Base-by-base conservation (phyloP, 2,113 vertebrate genomes). In the Megalops atlanticus region DNA sequence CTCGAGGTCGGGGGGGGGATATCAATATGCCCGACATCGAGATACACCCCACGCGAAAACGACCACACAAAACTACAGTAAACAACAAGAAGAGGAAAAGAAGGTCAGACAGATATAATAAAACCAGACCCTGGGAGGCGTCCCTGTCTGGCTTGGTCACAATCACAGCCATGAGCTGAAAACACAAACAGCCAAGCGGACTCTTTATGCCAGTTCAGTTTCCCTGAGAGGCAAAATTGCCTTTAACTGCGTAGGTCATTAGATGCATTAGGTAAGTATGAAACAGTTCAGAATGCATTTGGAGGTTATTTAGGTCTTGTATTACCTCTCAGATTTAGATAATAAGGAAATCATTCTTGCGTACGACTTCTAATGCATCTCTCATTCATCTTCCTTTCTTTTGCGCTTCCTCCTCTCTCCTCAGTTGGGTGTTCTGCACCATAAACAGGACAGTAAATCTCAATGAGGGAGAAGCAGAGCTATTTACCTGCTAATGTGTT, bases 361-460 rank as follows among this genome's bases (percentile, higher is more conserved):
- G 35, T 73, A 11, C 15, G 35, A 80, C 41, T 54, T 40, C 70
- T 80, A 74, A 80, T 36, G 49, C 40, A 31, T n/a, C 16, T 14
- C 39, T 31, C 80, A 76, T 49, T 39, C 36, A 68, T 81, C 54
- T 81, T 39, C 70, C 24, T 35, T 36, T 12, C 8, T 31, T 43
- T 24, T 33, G 15, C 12, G 18, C 35, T 33, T 68, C 27, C 47
- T 40, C 27, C 39, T 36, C 36, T 73, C n/a, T 36, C 38, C 11
- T n/a, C 71, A 21, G 12, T 31, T 31, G 54, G 24, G 33, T 21
- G 31, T 64, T 24, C 69, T 21, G 12, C 24, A 4, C 45, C 33
- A 21, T 52, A 68, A 68, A 83, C 54, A 79, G 72, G 70, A 64
- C 49, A 12, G 71, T 79, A 38, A 39, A 74, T 79, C 76, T 58